Conservation (phyloP, 2,113 vertebrate species). For the Scomber japonicus region DNA sequence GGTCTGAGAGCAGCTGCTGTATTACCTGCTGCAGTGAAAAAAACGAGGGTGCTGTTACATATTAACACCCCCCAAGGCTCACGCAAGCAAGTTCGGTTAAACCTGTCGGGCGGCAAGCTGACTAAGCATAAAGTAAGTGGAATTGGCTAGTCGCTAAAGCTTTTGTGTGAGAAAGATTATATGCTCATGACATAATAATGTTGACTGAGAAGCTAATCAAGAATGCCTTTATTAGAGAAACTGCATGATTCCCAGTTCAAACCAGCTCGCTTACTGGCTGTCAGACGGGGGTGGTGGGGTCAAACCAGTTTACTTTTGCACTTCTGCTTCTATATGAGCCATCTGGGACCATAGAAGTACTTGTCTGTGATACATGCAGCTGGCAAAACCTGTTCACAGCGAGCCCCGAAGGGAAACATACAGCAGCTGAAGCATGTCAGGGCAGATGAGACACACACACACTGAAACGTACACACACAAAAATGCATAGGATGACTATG, state of each 20-base stretch:
- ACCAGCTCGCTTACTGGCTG: background rate
- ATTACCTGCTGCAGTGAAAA: slow-evolving; percentile 25
- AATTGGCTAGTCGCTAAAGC: slow-evolving; percentile 3
- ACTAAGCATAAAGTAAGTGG: slow-evolving; percentile 42
- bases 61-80: slow-evolving; percentile 51
- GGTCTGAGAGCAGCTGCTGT: slow-evolving; percentile 43
- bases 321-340: background rate
- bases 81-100: slow-evolving; percentile 29
- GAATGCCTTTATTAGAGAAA: background rate
- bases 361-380: slow-evolving; percentile 31
- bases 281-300: background rate
- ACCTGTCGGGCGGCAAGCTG: slow-evolving; percentile 46
- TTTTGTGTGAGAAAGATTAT: background rate
- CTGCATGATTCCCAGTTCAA: background rate
- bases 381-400: slow-evolving; percentile 75
- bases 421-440: slow-evolving; percentile 60
- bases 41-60: slow-evolving; percentile 20
- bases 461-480: background rate
- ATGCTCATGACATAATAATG: background rate
- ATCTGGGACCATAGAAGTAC: background rate
- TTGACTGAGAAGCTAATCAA: background rate
- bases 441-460: slow-evolving; percentile 51
- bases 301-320: background rate
- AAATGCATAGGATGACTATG: slow-evolving; percentile 7
- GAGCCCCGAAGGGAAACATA: slow-evolving; percentile 40